Evolutionary conservation across 2,888 invertebrate genomes (phyloP).

Genomic region (Caenorhabditis auriculariae): DNA sequence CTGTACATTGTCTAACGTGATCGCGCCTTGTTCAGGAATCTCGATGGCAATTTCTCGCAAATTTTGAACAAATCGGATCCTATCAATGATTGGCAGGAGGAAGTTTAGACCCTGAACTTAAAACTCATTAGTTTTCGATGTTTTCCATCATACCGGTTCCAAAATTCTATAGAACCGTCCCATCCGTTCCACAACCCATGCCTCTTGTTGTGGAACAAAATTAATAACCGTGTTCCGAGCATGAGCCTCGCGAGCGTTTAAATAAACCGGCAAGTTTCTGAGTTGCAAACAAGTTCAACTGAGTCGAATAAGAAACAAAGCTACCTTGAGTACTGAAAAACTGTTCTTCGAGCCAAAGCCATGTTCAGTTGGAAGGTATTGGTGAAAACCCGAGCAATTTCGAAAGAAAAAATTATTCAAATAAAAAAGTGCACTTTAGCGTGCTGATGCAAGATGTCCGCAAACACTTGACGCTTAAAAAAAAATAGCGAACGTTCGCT

Average conservation of each 20-base stretch:
- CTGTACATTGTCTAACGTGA: slow-evolving; percentile 95
- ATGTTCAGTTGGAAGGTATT: too few relatives aligned
- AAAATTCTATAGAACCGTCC: slow-evolving; percentile 90
- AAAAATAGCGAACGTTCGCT: too few relatives aligned
- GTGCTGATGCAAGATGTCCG: too few relatives aligned
- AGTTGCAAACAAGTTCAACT: too few relatives aligned
- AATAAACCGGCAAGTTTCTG: slow-evolving; percentile 9
- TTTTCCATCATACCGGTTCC: slow-evolving; percentile 72
- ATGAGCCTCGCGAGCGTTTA: slow-evolving; percentile 27
- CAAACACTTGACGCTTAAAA: too few relatives aligned
- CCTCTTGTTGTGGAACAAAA: slow-evolving; percentile 99
- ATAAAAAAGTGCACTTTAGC: too few relatives aligned
- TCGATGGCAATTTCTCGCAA: slow-evolving; percentile 98
- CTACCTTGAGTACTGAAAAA: too few relatives aligned
- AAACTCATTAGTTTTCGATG: neutral
- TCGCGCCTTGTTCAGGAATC: slow-evolving; percentile 90
- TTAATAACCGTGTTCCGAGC: slow-evolving; percentile 88
- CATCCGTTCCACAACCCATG: slow-evolving; percentile 97
- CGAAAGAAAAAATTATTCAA: too few relatives aligned
- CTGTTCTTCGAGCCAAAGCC: too few relatives aligned
- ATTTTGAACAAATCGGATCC: slow-evolving; percentile 94
- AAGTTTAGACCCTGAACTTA: slow-evolving; percentile 79
- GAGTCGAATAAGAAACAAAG: too few relatives aligned
- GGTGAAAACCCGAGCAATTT: too few relatives aligned
- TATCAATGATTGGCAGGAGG: slow-evolving; percentile 85